Percentiles rank a stretch among this genome's conserved stretches.
Conservation (phyloP, 2,113 vertebrate species). For the Lates calcarifer region DNA sequence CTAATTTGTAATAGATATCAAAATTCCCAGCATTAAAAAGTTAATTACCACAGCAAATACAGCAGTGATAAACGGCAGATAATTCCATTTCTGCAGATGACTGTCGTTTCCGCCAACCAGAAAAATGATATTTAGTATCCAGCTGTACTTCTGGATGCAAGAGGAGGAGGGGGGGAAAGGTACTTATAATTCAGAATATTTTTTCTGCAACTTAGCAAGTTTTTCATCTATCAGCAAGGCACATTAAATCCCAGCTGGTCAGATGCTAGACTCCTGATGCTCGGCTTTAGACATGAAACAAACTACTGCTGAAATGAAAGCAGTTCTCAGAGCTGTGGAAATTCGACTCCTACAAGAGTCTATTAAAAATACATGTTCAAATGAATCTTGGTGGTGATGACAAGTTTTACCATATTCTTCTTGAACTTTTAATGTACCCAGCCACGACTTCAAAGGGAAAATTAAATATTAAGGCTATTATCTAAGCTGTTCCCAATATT, state of each 20-base stretch:
- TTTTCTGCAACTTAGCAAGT: constrained; percentile 79
- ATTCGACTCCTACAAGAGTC: constrained; percentile 63
- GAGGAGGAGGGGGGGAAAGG: constrained; percentile 12
- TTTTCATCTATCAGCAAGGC: constrained; percentile 75
- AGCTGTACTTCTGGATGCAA: constrained; percentile 71
- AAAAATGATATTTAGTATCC: constrained; percentile 72
- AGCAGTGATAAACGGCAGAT: constrained; percentile 61
- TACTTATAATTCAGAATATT: constrained; percentile 75
- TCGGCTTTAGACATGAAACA: constrained; percentile 77
- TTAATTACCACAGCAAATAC: constrained; percentile 67
- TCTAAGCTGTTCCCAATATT: constrained; percentile 76
- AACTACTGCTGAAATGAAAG: constrained; percentile 77
- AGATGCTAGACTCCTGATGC: constrained; percentile 66
- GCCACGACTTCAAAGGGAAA: constrained; percentile 76
- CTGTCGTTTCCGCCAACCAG: constrained; percentile 56
- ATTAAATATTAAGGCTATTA: constrained; percentile 83
- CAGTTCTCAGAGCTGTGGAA: constrained; percentile 55
- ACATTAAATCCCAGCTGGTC: constrained; percentile 82
- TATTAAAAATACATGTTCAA: constrained; percentile 81
- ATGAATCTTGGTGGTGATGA: constrained; percentile 74
- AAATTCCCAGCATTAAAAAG: constrained; percentile 68
- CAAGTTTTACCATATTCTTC: constrained; percentile 77
- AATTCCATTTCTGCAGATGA: constrained; percentile 56
- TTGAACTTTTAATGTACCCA: constrained; percentile 76
- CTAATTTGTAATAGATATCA: constrained; percentile 73